Base-by-base conservation (phyloP, 2,113 vertebrate species). In the Mus musculus region DNA sequence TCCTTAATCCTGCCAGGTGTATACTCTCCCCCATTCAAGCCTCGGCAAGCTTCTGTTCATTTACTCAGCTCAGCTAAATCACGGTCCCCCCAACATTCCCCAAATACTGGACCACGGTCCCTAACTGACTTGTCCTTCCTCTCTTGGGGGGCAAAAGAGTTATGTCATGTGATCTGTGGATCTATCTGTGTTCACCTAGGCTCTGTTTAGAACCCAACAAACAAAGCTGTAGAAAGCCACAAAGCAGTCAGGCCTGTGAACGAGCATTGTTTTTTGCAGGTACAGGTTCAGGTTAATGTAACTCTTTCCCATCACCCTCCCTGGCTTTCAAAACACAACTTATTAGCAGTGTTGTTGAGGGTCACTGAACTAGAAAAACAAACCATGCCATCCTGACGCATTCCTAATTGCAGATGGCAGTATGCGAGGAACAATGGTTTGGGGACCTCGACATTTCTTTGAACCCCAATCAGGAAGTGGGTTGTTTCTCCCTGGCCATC, bases 221-320 rank as follows among this genome's bases (percentile, higher is more conserved):
- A 90, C 72, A 96, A 95, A 97, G 95, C 33, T 11, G 36, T 91
- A 76, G 89, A 94, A 89, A 94, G 77, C n/a, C 93, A 73, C 87
- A 0, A 13, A 86, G 42, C 28, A 94, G 87, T 36, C 82, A 90
- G 81, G 73, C n/a, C 88, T 12, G 14, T 4, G 30, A 61, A 39
- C 12, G 0, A 0, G 2, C 61, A 73, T 42, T 9, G 24, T 59
- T 94, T 72, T 93, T 65, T 46, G 7, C 85, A 56, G 86, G 92
- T 12, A 4, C 56, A 19, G 46, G n/a, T 84, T 69, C 16, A 26
- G 56, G 46, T 89, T 88, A 61, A 92, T 56, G 93, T 73, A 88
- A 91, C 46, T 95, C 92, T 89, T 94, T 89, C 90, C 85, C 85
- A 24, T 56, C 17, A 13, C 42, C 88, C 39, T 82, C 49, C 80